Evolutionary conservation across 2,113 vertebrate genomes (phyloP).

Genomic region (Esox niger): DNA sequence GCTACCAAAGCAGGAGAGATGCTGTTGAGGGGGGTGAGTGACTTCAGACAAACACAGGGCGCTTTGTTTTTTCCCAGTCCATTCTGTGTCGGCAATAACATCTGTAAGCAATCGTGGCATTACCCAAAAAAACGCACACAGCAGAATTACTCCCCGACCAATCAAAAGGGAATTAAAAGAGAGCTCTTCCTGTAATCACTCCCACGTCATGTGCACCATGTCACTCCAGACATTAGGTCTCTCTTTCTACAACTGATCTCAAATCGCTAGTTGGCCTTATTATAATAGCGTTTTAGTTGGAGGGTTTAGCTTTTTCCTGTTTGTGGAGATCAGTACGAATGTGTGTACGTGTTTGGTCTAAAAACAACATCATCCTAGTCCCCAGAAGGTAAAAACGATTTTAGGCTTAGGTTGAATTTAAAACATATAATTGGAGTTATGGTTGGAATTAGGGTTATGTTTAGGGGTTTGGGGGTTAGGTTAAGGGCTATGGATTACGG

Average conservation of each 20-base stretch:
- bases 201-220: constrained; percentile 56
- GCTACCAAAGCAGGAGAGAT: constrained; percentile 12
- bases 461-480: too few species aligned
- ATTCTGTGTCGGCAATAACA: constrained; percentile 65
- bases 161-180: constrained; percentile 74
- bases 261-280: constrained; percentile 33
- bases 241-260: constrained; percentile 44
- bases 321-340: background rate
- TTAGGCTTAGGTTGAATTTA: too few species aligned
- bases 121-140: constrained; percentile 28
- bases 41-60: constrained; percentile 67
- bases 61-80: constrained; percentile 68
- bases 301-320: background rate
- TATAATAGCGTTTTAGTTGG: constrained; percentile 5
- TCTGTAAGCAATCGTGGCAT: constrained; percentile 70
- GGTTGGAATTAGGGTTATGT: too few species aligned
- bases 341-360: constrained; percentile 5
- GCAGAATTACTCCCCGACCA: constrained; percentile 68
- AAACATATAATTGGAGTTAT: too few species aligned
- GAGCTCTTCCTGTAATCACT: constrained; percentile 69
- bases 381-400: too few species aligned
- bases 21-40: constrained; percentile 50
- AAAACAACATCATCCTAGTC: too few species aligned
- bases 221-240: constrained; percentile 49
- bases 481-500: too few species aligned